phyloP scores from a whole-genome alignment of 64 coral and sea anemone genomes.

The Montipora capricornis region DNA sequence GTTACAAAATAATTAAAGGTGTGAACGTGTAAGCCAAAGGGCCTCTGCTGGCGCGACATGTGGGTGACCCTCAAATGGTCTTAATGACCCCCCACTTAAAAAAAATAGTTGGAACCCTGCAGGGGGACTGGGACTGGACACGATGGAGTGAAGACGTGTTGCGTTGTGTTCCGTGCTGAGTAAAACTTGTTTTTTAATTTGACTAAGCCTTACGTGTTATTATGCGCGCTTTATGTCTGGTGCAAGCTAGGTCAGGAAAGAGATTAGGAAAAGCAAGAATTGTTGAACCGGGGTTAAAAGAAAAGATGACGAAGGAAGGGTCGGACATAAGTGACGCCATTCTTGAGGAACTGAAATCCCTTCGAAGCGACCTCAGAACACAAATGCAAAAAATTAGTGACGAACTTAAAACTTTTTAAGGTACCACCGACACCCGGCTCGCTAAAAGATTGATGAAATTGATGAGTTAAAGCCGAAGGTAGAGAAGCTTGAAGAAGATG shows the following conservation, averaged over 20 bases:
- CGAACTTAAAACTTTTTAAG: background rate
- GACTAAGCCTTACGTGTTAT: no score
- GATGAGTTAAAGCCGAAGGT: background rate
- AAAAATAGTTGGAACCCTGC: no score
- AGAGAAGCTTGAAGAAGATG: slow-evolving; percentile 10
- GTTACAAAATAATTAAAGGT: no score
- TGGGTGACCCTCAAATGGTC: no score
- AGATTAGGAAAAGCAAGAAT: background rate
- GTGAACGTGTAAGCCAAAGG: no score
- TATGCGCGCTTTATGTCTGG: no score
- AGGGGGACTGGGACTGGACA: no score
- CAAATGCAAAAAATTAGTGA: slow-evolving; percentile 6
- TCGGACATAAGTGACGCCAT: background rate
- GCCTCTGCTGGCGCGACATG: no score
- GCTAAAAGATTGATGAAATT: slow-evolving; percentile 17
- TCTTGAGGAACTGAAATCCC: slow-evolving; percentile 14
- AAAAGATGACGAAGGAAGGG: background rate
- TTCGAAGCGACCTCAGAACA: background rate
- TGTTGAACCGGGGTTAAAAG: background rate
- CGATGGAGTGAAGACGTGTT: no score
- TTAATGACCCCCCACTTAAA: no score
- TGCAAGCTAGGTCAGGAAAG: background rate
- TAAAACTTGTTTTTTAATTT: no score
- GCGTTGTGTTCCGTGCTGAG: no score
- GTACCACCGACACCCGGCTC: background rate